Base-by-base conservation (phyloP, 2,888 invertebrate genomes). In the Malacosoma neustria region DNA sequence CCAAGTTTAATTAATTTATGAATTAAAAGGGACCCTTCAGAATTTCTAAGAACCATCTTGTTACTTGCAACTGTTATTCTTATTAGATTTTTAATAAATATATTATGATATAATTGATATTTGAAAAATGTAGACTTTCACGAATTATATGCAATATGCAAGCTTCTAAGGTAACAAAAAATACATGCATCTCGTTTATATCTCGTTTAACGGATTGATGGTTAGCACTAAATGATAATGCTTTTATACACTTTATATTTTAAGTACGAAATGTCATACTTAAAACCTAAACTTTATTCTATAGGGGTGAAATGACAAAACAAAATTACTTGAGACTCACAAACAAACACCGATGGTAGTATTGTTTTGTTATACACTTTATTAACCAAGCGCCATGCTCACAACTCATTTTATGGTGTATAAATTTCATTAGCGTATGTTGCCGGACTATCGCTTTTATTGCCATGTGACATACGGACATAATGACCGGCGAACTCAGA, bases 371-470 rank as follows among this genome's bases (percentile, higher is more conserved):
- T 80, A 82, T 79, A 73, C 75, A 74, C 74, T 73, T 77, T 73
- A 81, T 79, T 81, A 77, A 80, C 71, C 70, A 70, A 62, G 66
- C 56, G 55, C 50, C 48, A 49, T 50, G 53, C 62, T 59, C 58
- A 9, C n/a, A n/a, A n/a, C 63, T 60, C 53, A 67, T 63, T 79
- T 80, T 75, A 79, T 75, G 76, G 74, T 72, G 74, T 72, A 75
- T 81, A 79, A 79, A 82, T 77, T 81, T 77, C 70, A 79, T 81
- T 81, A 81, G 76, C 71, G 67, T 67, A 69, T 68, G 75, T 70
- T 71, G 72, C 67, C 56, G 57, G 65, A 59, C 67, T 62, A 73
- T 70, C 64, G 62, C 60, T 67, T 74, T 76, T 74, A 74, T 72
- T 68, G 62, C 9, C 64, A 43, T 49, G 59, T 56, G 57, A 50